Percentiles rank a stretch among this genome's conserved stretches.
phyloP scores from a whole-genome alignment of 2,888 invertebrate species.

The Shargacucullia verbasci region DNA sequence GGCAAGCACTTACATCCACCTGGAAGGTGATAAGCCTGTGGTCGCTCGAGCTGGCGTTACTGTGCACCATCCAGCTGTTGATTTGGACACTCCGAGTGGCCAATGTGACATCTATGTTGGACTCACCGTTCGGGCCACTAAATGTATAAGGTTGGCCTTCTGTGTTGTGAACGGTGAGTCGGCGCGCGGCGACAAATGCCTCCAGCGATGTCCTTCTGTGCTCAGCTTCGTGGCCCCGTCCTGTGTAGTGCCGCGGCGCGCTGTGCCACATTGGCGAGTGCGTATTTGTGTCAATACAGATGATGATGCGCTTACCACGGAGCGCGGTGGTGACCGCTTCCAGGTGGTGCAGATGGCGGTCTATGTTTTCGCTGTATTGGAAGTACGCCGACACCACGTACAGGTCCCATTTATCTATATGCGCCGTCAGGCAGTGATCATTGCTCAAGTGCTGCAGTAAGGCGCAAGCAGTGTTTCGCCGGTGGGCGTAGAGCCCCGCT shows the following conservation, averaged over 20 bases:
- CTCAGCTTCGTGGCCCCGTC: slow-evolving; percentile 28
- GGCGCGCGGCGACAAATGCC: background rate
- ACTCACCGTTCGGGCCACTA: too few relatives aligned
- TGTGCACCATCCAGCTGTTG: slow-evolving; percentile 36
- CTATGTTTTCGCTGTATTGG: background rate
- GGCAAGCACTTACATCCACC: accelerated
- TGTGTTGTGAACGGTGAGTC: background rate
- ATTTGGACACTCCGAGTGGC: slow-evolving; percentile 31
- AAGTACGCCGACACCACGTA: slow-evolving; percentile 16
- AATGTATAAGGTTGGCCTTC: slow-evolving; percentile 34
- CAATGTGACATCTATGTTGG: slow-evolving; percentile 54
- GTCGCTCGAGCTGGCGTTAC: slow-evolving; percentile 35
- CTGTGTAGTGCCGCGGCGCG: slow-evolving; percentile 30
- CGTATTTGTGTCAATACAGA: slow-evolving; percentile 52
- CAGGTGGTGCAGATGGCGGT: too few relatives aligned
- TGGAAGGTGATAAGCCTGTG: slow-evolving; percentile 33
- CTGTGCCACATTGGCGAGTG: slow-evolving; percentile 60
- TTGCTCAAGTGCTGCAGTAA: too few relatives aligned
- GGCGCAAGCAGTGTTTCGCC: too few relatives aligned
- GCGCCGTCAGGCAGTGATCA: too few relatives aligned
- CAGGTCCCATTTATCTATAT: too few relatives aligned
- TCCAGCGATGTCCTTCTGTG: background rate
- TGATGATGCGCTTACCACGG: too few relatives aligned
- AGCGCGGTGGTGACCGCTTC: too few relatives aligned
- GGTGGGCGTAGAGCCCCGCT: too few relatives aligned